These are phyloP conservation scores for Leucoraja erinaceus DNA, from an alignment of 2,113 vertebrate genomes.

Conservation along the genomic window DNA sequence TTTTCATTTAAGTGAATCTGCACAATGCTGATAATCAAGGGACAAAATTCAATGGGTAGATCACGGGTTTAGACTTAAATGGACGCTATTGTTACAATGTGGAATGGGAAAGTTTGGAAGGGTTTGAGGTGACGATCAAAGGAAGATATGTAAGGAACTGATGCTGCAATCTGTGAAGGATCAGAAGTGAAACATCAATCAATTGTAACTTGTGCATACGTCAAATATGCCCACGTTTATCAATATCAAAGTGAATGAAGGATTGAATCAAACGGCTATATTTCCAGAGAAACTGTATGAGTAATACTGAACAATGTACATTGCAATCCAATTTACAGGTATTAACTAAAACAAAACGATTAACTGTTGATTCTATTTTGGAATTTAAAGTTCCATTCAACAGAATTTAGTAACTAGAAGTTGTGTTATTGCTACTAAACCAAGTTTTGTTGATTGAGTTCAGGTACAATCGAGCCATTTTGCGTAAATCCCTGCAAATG, in stretches of 20 bases:
- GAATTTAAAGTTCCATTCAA: neutral
- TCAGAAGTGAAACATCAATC: neutral
- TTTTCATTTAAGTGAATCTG: neutral
- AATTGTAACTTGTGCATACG: neutral
- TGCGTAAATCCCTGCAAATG: slow-evolving; percentile 74
- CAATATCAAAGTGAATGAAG: neutral
- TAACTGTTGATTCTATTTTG: neutral
- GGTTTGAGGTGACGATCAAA: neutral
- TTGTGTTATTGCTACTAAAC: slow-evolving; percentile 42
- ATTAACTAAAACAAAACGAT: neutral
- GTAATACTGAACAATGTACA: neutral
- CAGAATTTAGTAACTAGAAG: neutral
- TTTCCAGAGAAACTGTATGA: neutral
- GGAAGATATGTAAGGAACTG: neutral
- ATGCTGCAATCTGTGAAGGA: neutral
- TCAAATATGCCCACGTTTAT: neutral
- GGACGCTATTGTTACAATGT: neutral
- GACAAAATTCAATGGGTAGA: neutral
- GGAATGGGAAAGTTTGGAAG: neutral
- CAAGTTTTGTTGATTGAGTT: slow-evolving; percentile 62
- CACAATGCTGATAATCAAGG: neutral
- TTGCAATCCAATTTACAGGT: neutral
- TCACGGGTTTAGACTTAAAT: neutral
- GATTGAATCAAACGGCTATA: neutral
- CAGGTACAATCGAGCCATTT: slow-evolving; percentile 64